Conservation (phyloP, 2,888 invertebrate genomes). For the Erebia ligea region DNA sequence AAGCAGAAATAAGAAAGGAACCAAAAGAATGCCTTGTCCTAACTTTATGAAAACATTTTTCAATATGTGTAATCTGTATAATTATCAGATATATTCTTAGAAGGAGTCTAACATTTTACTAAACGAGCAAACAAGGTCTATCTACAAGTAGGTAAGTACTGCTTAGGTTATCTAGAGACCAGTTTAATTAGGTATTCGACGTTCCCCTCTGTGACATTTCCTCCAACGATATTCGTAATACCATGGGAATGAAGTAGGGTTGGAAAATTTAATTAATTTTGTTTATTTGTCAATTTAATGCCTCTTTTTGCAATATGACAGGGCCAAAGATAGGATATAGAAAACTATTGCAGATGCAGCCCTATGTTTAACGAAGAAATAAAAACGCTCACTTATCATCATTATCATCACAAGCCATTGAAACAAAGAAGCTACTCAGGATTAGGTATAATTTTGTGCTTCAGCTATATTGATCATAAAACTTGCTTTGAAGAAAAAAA, state of each 20-base stretch:
- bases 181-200: constrained; percentile 20
- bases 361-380: too few relatives aligned
- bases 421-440: too few relatives aligned
- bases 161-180: constrained; percentile 3
- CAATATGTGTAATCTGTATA: too few relatives aligned
- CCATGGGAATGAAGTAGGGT: constrained; percentile 15
- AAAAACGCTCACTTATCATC: too few relatives aligned
- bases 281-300: background rate
- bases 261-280: background rate
- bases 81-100: too few relatives aligned
- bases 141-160: background rate
- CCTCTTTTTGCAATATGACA: background rate
- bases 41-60: background rate
- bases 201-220: constrained; percentile 25
- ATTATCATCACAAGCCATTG: too few relatives aligned
- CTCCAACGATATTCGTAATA: constrained; percentile 24
- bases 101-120: too few relatives aligned
- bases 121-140: background rate
- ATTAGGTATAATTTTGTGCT: too few relatives aligned
- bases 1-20: background rate
- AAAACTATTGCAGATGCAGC: too few relatives aligned
- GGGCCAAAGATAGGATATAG: too few relatives aligned
- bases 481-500: too few relatives aligned
- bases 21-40: background rate
- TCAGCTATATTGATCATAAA: too few relatives aligned